Percentiles rank a stretch among this genome's conserved stretches.
Evolutionary conservation across 1,140 invertebrate genomes (phyloP).

Genomic region (Eurosta solidaginis): DNA sequence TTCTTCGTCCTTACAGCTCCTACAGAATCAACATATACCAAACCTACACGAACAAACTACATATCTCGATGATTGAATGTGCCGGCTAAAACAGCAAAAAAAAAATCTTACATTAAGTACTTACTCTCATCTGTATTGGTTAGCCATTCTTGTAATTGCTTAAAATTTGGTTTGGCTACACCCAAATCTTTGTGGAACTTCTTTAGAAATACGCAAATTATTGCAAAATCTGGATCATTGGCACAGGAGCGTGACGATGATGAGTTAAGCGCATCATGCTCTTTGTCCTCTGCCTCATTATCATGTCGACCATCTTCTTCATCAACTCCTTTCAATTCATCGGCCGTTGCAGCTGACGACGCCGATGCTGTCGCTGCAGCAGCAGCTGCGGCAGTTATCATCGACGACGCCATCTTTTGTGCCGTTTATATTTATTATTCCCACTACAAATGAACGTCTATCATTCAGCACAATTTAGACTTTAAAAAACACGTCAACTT

Average conservation of each 20-base stretch:
- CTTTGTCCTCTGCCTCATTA: constrained; percentile 46
- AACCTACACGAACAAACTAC: too few species aligned
- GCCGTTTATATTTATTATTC: neutral
- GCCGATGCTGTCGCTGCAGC: neutral
- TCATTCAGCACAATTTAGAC: neutral
- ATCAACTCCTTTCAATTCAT: constrained; percentile 41
- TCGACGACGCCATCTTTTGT: constrained; percentile 33
- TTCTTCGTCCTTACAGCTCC: too few species aligned
- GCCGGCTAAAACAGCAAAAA: too few species aligned
- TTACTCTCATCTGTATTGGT: constrained; percentile 86
- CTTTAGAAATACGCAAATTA: constrained; percentile 91
- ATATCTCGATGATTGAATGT: too few species aligned
- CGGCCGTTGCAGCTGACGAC: constrained; percentile 42
- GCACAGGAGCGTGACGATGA: constrained; percentile 69
- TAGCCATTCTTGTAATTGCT: constrained; percentile 83
- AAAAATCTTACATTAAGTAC: too few species aligned
- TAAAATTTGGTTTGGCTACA: constrained; percentile 75
- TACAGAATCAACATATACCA: too few species aligned
- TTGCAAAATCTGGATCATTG: constrained; percentile 93
- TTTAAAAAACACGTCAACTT: neutral
- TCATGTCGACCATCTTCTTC: constrained; percentile 46
- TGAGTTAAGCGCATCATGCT: neutral
- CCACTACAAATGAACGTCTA: neutral
- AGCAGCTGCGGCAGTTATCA: constrained; percentile 29
- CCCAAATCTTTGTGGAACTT: constrained; percentile 83